Conservation (phyloP, 2,888 invertebrate species). For the Panopea generosa region DNA sequence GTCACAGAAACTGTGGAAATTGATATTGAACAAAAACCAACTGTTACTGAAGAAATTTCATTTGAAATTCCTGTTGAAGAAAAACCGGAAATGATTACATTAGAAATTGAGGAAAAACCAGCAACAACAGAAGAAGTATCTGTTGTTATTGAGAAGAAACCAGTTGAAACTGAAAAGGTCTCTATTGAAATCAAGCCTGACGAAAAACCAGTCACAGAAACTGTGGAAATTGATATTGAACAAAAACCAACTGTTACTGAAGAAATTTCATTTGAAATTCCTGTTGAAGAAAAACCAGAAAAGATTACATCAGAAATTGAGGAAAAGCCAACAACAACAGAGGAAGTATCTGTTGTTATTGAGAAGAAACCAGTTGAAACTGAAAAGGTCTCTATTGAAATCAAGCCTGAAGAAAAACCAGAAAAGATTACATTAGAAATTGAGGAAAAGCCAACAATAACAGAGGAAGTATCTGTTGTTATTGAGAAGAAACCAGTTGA, state of each 20-base stretch:
- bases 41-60: slow-evolving; percentile 9
- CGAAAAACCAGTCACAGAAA: slow-evolving; percentile 14
- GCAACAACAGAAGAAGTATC: slow-evolving; percentile 10
- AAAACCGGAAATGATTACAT: neutral
- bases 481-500: slow-evolving; percentile 26
- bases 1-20: slow-evolving; percentile 23
- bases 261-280: slow-evolving; percentile 1
- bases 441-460: neutral
- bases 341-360: slow-evolving; percentile 1
- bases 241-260: slow-evolving; percentile 9
- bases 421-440: slow-evolving; percentile 21
- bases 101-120: neutral
- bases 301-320: no score
- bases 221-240: slow-evolving; percentile 10
- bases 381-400: slow-evolving; percentile 40
- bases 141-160: slow-evolving; percentile 22
- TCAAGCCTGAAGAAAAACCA: slow-evolving; percentile 40
- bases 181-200: slow-evolving; percentile 16
- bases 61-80: slow-evolving; percentile 9
- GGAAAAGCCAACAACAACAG: slow-evolving; percentile 1
- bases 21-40: slow-evolving; percentile 18
- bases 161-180: slow-evolving; percentile 11
- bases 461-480: slow-evolving; percentile 8
- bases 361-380: slow-evolving; percentile 15
- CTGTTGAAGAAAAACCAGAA: no score